A percentile compares a stretch with the other conserved stretches of the same genome.
These are phyloP conservation scores for Euura saliciscinereae DNA, from an alignment of 1,140 invertebrate genomes.

Conservation along the genomic window DNA sequence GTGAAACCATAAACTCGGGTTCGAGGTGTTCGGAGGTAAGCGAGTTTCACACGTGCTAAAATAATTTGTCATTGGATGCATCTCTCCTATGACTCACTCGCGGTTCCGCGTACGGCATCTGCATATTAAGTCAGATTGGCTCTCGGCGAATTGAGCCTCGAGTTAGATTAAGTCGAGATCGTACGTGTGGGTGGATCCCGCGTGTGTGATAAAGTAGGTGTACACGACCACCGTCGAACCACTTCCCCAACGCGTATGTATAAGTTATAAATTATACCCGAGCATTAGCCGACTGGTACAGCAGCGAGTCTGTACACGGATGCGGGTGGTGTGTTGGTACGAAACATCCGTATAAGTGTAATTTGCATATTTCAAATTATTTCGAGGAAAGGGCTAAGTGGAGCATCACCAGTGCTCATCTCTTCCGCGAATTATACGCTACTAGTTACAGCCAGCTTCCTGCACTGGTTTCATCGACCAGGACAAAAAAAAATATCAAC, in stretches of 20 bases:
- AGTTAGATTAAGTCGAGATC: not conserved
- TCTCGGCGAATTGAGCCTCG: not conserved
- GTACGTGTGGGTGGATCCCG: not conserved
- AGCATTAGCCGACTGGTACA: not conserved
- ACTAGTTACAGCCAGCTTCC: not conserved
- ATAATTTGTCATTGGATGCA: slow-evolving; percentile 7
- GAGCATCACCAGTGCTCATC: slow-evolving; percentile 25
- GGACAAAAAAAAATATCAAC: no score
- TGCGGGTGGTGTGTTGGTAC: no score
- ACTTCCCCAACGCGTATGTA: no score
- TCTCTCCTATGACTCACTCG: not conserved
- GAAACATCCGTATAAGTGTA: not conserved
- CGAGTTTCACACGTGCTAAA: slow-evolving; percentile 2
- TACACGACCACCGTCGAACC: not conserved
- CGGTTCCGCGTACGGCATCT: slow-evolving; percentile 10
- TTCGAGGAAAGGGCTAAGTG: slow-evolving; percentile 36
- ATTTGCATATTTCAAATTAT: slow-evolving; percentile 45
- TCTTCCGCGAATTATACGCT: not conserved
- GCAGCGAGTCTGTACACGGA: not conserved
- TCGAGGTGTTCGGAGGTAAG: not conserved
- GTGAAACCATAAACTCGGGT: not conserved
- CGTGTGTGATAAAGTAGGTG: not conserved
- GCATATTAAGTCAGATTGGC: slow-evolving; percentile 18
- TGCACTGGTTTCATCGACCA: not conserved
- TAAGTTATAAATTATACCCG: not conserved